Conservation (phyloP, 2,113 vertebrate genomes). For the Urocolius indicus region DNA sequence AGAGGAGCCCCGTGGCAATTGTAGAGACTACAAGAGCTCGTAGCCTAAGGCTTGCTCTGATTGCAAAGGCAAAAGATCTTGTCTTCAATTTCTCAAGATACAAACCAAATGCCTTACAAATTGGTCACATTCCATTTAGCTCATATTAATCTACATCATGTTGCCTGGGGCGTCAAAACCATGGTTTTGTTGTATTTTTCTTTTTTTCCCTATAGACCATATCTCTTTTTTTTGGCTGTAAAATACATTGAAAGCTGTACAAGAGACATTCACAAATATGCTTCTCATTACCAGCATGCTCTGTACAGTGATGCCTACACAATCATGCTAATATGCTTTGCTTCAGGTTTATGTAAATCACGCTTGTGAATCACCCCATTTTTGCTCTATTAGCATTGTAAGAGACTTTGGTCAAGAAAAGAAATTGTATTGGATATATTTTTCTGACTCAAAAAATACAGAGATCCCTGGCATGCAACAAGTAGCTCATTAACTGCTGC, state of each 20-base stretch:
- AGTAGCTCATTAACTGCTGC: constrained; percentile 23
- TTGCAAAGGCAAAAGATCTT: constrained; percentile 68
- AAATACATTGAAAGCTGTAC: constrained; percentile 38
- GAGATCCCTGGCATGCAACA: constrained; percentile 46
- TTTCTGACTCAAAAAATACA: constrained; percentile 58
- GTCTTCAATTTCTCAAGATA: constrained; percentile 70
- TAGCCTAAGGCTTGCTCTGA: constrained; percentile 66
- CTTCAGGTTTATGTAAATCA: constrained; percentile 61
- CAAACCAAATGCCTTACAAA: constrained; percentile 76
- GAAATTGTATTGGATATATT: not conserved
- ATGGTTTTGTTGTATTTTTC: constrained; percentile 57
- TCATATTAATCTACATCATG: constrained; percentile 75
- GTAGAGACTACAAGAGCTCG: constrained; percentile 37
- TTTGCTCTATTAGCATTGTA: constrained; percentile 11
- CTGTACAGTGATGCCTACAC: not conserved
- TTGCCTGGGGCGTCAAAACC: constrained; percentile 54
- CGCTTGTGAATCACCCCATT: constrained; percentile 38
- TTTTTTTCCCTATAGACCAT: constrained; percentile 45
- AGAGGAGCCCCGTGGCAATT: constrained; percentile 33
- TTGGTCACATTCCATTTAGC: constrained; percentile 83
- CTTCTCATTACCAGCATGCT: constrained; percentile 10
- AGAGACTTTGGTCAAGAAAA: constrained; percentile 33
- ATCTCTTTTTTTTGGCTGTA: constrained; percentile 34
- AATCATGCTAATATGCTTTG: constrained; percentile 42
- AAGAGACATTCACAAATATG: constrained; percentile 11